A percentile compares a stretch with the other conserved stretches of the same genome.
These are phyloP conservation scores for Acrocyrtus sp. DNA, from an alignment of 2,888 invertebrate genomes.

Conservation along the genomic window DNA sequence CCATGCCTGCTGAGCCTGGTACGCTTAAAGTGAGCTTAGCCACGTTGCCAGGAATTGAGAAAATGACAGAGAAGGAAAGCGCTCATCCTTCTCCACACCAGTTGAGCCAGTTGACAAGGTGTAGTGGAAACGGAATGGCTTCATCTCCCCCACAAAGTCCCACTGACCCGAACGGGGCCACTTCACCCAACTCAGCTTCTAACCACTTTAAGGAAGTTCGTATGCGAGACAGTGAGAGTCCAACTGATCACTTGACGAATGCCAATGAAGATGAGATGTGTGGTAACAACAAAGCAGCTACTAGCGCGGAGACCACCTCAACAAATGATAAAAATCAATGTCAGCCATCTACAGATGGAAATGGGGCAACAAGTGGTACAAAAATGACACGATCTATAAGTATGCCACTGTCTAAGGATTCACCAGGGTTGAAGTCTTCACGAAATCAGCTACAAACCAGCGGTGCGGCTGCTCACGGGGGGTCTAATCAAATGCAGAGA, in stretches of 20 bases:
- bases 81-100: constrained; percentile 77
- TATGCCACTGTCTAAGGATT: constrained; percentile 58
- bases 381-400: constrained; percentile 58
- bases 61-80: constrained; percentile 95
- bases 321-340: constrained; percentile 30
- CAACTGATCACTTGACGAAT: constrained; percentile 46
- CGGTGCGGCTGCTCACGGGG: constrained; percentile 31
- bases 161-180: constrained; percentile 14
- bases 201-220: constrained; percentile 22
- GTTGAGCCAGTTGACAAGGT: constrained; percentile 64
- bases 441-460: constrained; percentile 28
- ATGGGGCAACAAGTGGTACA: constrained; percentile 32
- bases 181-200: background rate
- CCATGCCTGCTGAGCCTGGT: constrained; percentile 83
- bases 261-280: constrained; percentile 31
- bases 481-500: constrained; percentile 58
- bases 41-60: constrained; percentile 75
- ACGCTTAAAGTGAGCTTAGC: constrained; percentile 62
- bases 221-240: constrained; percentile 20
- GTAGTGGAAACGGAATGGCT: constrained; percentile 52
- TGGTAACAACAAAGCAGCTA: background rate
- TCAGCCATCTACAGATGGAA: constrained; percentile 33
- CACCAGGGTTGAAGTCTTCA: constrained; percentile 43
- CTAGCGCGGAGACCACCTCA: background rate
- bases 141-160: constrained; percentile 28